Conservation (phyloP, 2,797 vertebrate genomes). For the Pseudochirops corinnae region DNA sequence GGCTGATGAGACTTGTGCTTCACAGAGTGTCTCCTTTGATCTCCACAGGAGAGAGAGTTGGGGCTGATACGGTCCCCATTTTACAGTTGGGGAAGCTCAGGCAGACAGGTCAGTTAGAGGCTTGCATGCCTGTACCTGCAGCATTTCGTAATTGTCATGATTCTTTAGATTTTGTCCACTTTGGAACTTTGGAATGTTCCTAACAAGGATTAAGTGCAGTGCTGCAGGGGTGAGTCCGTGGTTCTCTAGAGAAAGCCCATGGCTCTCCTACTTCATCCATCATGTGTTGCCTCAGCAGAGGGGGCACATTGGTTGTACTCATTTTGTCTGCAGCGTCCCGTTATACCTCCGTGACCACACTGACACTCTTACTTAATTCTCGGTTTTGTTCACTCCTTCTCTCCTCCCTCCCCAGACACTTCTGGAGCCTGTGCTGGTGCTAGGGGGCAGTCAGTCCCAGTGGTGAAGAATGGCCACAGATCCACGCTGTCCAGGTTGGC, state of each 20-base stretch:
- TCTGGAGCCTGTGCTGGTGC: background rate
- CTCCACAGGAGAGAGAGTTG: no score
- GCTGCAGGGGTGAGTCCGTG: background rate
- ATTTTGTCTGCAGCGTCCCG: background rate
- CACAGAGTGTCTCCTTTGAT: no score
- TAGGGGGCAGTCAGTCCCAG: background rate
- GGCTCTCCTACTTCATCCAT: constrained; percentile 1
- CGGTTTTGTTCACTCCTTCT: background rate
- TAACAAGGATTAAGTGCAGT: background rate
- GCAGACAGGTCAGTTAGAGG: background rate
- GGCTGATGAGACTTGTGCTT: background rate
- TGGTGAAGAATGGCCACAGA: background rate
- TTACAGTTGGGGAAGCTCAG: background rate
- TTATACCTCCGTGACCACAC: background rate
- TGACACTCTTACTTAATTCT: background rate
- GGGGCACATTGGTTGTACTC: background rate
- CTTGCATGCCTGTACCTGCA: background rate
- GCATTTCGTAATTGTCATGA: constrained; percentile 12
- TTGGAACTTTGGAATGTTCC: constrained; percentile 44
- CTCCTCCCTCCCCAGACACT: background rate
- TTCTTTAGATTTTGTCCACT: constrained; percentile 45
- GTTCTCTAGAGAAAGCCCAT: background rate
- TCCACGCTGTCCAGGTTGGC: background rate
- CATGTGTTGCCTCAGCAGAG: background rate
- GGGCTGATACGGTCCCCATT: background rate